Conservation (phyloP, 2,888 invertebrate species). For the Heterodera filipjevi region DNA sequence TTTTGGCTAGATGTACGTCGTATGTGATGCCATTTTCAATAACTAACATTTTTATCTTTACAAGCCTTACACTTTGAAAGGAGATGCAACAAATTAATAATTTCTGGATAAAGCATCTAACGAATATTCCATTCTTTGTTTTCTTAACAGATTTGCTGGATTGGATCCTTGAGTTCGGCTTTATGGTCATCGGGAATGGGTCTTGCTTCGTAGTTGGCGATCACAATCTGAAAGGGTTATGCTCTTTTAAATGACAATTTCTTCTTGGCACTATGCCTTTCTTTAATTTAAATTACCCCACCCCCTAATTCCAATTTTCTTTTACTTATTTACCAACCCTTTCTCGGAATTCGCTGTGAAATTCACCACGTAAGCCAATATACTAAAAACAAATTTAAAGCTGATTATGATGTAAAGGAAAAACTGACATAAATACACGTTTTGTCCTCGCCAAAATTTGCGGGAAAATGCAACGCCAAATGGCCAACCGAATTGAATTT, state of each 20-base stretch:
- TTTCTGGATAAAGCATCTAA: too few species aligned
- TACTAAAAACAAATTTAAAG: constrained; percentile 70
- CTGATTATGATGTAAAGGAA: not conserved
- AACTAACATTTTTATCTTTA: too few species aligned
- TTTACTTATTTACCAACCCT: constrained; percentile 29
- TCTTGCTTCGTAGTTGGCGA: constrained; percentile 63
- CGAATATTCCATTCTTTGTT: not conserved
- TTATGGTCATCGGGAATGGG: constrained; percentile 63
- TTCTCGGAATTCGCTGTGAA: constrained; percentile 66
- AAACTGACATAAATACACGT: constrained; percentile 71
- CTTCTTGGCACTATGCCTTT: too few species aligned
- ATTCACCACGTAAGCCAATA: constrained; percentile 93
- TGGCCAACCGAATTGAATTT: constrained; percentile 79
- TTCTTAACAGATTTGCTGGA: constrained; percentile 43
- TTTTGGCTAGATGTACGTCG: too few species aligned
- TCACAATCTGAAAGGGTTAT: constrained; percentile 49
- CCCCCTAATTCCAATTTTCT: not conserved
- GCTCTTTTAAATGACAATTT: too few species aligned
- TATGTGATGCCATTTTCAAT: too few species aligned
- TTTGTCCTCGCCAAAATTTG: constrained; percentile 82
- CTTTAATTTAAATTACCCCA: not conserved
- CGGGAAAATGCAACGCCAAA: constrained; percentile 85
- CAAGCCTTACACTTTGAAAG: too few species aligned
- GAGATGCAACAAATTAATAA: too few species aligned
- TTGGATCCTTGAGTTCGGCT: constrained; percentile 54